These are phyloP conservation scores for Diarsia mendica DNA, from an alignment of 2,888 invertebrate genomes.

Conservation along the genomic window DNA sequence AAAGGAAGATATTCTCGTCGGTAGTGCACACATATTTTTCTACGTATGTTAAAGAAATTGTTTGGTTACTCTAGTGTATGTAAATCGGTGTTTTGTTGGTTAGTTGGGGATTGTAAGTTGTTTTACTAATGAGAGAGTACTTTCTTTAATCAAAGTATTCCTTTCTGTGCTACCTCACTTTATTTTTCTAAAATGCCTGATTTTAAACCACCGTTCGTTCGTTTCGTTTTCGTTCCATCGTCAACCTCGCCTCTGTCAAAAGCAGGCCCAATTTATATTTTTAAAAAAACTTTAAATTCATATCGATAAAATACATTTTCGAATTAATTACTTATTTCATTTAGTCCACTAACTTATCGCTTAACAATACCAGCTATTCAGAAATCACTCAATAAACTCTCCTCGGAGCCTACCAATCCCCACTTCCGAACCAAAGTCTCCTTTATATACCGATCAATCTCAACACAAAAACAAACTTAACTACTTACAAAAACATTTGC, in stretches of 20 bases:
- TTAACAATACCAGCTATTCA: constrained; percentile 13
- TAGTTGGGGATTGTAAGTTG: background rate
- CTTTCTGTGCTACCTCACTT: too few relatives aligned
- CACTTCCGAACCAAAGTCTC: constrained; percentile 25
- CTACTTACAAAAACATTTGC: constrained; percentile 60
- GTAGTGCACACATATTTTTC: constrained; percentile 35
- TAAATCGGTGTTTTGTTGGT: constrained; percentile 30
- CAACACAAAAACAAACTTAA: constrained; percentile 58
- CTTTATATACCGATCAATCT: constrained; percentile 55
- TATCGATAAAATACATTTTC: too few relatives aligned
- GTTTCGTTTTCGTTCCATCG: too few relatives aligned
- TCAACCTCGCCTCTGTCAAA: too few relatives aligned
- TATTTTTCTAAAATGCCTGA: background rate
- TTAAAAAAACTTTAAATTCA: too few relatives aligned
- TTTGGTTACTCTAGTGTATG: constrained; percentile 19
- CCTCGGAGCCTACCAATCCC: constrained; percentile 15
- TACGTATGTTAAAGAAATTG: constrained; percentile 11
- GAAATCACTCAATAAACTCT: constrained; percentile 2
- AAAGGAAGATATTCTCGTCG: constrained; percentile 58
- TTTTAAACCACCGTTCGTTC: background rate
- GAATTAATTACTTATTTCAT: background rate
- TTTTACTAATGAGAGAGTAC: background rate
- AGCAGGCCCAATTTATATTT: too few relatives aligned
- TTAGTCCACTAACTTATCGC: background rate
- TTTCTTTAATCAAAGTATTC: background rate